Conservation (phyloP, 1,140 invertebrate species). For the Rhopalosiphum padi region DNA sequence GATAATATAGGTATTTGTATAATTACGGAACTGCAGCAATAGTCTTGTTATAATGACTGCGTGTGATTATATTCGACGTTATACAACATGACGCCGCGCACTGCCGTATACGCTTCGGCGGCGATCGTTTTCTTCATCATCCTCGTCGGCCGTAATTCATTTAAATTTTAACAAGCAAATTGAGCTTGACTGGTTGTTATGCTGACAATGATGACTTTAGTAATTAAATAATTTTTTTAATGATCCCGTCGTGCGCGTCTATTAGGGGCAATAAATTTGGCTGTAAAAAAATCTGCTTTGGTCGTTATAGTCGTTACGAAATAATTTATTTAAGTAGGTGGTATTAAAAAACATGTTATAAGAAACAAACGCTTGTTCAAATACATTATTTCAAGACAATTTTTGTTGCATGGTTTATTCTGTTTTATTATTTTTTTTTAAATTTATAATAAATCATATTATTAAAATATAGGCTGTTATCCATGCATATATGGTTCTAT, state of each 20-base stretch:
- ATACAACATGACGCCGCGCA: not conserved
- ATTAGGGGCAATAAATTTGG: not conserved
- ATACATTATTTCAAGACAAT: not conserved
- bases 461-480: not conserved
- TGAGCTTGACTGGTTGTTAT: constrained; percentile 29
- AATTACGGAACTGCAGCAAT: not conserved
- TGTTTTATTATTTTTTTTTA: not conserved
- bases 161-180: constrained; percentile 14
- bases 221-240: constrained; percentile 41
- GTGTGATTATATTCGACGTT: not conserved
- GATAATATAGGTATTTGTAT: not conserved
- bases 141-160: not conserved
- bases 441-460: not conserved
- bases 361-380: constrained; percentile 3
- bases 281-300: not conserved
- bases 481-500: not conserved
- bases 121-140: not conserved
- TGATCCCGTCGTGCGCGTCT: not conserved
- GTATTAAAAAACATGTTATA: constrained; percentile 20
- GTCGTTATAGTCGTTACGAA: not conserved
- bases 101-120: not conserved
- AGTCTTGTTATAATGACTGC: not conserved
- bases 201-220: not conserved
- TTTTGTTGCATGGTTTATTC: not conserved
- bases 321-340: constrained; percentile 18